Base-by-base conservation (phyloP, 2,113 vertebrate species). In the Catharus bicknelli region DNA sequence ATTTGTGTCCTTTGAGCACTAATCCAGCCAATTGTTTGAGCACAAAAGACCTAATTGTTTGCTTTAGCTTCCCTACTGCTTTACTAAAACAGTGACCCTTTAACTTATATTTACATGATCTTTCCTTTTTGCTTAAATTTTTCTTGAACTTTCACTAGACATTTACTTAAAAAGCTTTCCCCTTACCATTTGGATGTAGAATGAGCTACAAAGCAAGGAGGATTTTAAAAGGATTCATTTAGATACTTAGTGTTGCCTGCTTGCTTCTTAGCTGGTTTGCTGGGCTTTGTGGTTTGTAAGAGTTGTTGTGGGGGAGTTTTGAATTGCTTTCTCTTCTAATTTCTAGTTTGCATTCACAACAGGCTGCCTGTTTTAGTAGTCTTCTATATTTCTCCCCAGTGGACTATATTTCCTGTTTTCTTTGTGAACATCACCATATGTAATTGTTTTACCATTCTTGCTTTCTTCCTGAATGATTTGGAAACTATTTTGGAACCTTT, bases 391-490 rank as follows among this genome's bases (percentile, higher is more conserved):
- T 90, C 73, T 94, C 94, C 88, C 86, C 48, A 75, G 83, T 94
- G 96, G 68, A 81, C 83, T 88, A 3, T 45, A 27, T 91, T 96
- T 95, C 89, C 92, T 91, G 79, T 86, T 95, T 95, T 88, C 90
- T 88, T 86, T 91, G 61, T 85, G 81, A 83, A 66, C 61, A 86
- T 75, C 86, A 77, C 66, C 26, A 32, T 86, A 70, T 86, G 69
- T 91, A 94, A 96, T 93, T 83, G 76, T 79, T 97, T 94, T 95
- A 83, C 90, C 90, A 61, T 92, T 85, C 77, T 84, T 77, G 34
- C 84, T 80, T 90, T 88, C 78, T 95, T 91, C 81, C 83, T 91
- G 90, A 88, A 81, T 76, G 64, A 80, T 86, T 91, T 78, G 66
- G 42, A 53, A 90, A 63, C 74, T 85, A 13, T 57, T 86, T 42